These are phyloP conservation scores for Tamias sibiricus DNA, from an alignment of 2,113 vertebrate genomes.

Conservation along the genomic window DNA sequence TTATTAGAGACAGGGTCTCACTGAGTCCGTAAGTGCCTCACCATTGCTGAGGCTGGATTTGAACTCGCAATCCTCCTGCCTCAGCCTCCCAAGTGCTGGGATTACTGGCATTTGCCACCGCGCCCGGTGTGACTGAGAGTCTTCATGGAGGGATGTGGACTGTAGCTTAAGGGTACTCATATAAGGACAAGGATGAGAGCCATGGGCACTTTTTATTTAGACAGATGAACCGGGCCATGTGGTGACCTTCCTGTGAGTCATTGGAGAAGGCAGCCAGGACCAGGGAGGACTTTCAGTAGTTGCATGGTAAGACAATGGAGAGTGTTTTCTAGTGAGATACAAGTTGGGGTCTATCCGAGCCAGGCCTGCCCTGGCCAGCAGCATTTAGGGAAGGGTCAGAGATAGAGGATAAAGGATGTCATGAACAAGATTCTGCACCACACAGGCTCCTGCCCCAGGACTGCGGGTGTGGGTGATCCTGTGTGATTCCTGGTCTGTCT, in stretches of 20 bases:
- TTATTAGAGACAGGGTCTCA: too few species aligned
- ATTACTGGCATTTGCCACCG: too few species aligned
- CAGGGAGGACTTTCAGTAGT: background rate
- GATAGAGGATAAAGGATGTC: background rate
- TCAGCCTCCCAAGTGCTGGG: too few species aligned
- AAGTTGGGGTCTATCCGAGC: background rate
- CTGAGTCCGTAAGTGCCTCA: too few species aligned
- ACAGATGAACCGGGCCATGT: background rate
- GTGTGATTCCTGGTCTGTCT: background rate
- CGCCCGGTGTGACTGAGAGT: background rate
- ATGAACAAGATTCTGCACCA: background rate
- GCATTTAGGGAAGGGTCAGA: background rate
- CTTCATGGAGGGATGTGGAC: accelerated
- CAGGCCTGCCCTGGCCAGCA: background rate
- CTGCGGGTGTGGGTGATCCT: background rate
- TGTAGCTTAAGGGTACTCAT: background rate
- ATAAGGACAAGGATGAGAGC: background rate
- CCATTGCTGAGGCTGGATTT: too few species aligned
- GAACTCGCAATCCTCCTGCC: too few species aligned
- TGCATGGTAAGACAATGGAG: background rate
- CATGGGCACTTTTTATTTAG: background rate
- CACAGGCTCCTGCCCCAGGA: background rate
- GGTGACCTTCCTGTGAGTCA: background rate
- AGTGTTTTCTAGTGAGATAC: background rate
- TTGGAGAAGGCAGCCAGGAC: background rate